Conservation (phyloP, 2,888 invertebrate species). For the Zhuqinia jingwanae region DNA sequence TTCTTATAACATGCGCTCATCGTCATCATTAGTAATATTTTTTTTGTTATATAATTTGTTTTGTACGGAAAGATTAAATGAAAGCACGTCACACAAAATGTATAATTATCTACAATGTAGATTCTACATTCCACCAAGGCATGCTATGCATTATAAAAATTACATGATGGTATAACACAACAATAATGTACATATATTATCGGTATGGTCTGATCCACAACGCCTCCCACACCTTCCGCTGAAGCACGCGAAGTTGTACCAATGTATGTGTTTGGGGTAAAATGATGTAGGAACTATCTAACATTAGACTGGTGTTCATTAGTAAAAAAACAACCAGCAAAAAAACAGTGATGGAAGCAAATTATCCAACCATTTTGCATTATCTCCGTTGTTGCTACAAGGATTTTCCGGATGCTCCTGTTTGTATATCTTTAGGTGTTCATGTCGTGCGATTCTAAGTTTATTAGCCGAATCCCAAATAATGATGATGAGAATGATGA, state of each 20-base stretch:
- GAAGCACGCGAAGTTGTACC: no score
- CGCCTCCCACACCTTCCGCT: no score
- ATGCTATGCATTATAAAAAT: neutral
- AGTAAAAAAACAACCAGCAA: neutral
- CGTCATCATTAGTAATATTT: neutral
- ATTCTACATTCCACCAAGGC: neutral
- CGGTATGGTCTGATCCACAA: no score
- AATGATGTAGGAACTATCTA: neutral
- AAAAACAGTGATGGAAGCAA: neutral
- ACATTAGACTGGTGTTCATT: slow-evolving; percentile 1
- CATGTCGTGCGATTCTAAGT: no score
- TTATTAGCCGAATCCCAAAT: neutral
- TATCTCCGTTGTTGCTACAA: no score
- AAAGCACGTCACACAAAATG: neutral
- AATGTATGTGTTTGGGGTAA: no score
- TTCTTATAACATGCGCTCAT: neutral
- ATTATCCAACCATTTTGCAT: no score
- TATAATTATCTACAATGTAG: neutral
- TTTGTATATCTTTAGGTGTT: no score
- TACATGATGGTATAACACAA: no score
- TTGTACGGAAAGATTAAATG: neutral
- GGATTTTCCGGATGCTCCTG: neutral
- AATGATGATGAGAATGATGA: slow-evolving; percentile 15
- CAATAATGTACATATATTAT: no score
- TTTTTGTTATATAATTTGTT: neutral